Base-by-base conservation (phyloP, 2,888 invertebrate species). In the Scaptomyza caliginosa region DNA sequence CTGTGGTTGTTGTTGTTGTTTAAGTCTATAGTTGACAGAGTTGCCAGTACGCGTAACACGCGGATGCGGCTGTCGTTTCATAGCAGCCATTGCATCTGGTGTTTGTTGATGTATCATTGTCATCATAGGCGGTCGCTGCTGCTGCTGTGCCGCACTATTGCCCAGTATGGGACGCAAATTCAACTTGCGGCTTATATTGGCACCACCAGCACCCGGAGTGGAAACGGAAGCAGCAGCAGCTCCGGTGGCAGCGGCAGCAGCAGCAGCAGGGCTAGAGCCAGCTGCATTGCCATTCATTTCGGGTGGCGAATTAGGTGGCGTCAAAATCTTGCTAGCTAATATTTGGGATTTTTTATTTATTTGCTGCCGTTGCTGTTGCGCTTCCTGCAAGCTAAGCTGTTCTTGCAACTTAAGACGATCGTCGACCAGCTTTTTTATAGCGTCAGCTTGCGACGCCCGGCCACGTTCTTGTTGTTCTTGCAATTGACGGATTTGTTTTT, bases 11-110 rank as follows among this genome's bases (percentile, higher is more conserved):
- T 67, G 65, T 46, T 77, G 50, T 39, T 78, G 50, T 40, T 77
- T 81, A 38, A 83, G 66, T 70, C 83, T 64, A 58, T 83, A 67
- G 49, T 83, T 86, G 0, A 83, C 83, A 3, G 83, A 86, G 17
- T 45, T 21, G 19, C 38, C 49, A 1, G 42, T 43, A n/a, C 74
- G 74, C n/a, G 46, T 3, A 3, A 13, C 11, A 2, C 80, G 83
- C 17, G 77, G 17, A 19, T 63, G 48, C 30, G 39, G 19, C 5
- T 45, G 51, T 6, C 59, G 66, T 28, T 32, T 28, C 23, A 36
- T 42, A 17, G 6, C 23, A 23, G 64, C 2, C 16, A n/a, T 8
- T 40, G 40, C 3, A 11, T 60, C 73, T 6, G 6, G 0, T 13
- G 42, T 30, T 16, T 21, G 42, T 23, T 19, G 38, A 10, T n/a